Base-by-base conservation (phyloP, 2,797 vertebrate species). In the Typhlichthys eigenmanni region DNA sequence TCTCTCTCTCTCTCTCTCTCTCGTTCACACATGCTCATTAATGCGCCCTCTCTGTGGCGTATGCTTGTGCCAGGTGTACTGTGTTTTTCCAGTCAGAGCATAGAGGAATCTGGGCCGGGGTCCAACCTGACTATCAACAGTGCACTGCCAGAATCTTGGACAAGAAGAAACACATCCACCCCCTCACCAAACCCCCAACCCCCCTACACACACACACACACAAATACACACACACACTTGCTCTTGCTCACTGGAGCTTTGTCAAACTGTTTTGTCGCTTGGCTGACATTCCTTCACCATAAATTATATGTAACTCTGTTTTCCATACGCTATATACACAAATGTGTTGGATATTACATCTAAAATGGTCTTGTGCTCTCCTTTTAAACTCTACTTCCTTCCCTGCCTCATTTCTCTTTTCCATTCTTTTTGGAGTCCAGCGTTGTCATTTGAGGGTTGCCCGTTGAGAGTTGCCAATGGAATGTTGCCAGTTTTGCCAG, bases 21-120 rank as follows among this genome's bases (percentile, higher is more conserved):
- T 52, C 58, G 69, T 38, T 54, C 60, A 72, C 66, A 11, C 66
- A 47, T 58, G n/a, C 62, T 62, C 47, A 38, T 50, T 60, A 61
- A 61, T 72, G 66, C 78, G 51, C 72, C 55, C 55, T 65, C 63
- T 58, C 69, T 84, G 83, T 66, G 71, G 67, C 84, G 78, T 89
- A 87, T 91, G 81, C 79, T 89, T 85, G 75, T 85, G 88, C 91
- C 91, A 92, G 92, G 90, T 91, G 90, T 91, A 89, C 87, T 86
- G 74, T 91, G 89, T 92, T 93, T 90, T 92, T 90, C 86, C 80
- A 88, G 85, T 84, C 85, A 64, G 87, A 55, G 79, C 66, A 87
- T 76, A 84, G 81, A 91, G 87, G 91, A 92, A 92, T 92, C 83
- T 91, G 84, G 90, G 90, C 86, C 17, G 0, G 54, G 62, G 81